Conservation (phyloP, 2,113 vertebrate genomes). For the Phasianus colchicus region DNA sequence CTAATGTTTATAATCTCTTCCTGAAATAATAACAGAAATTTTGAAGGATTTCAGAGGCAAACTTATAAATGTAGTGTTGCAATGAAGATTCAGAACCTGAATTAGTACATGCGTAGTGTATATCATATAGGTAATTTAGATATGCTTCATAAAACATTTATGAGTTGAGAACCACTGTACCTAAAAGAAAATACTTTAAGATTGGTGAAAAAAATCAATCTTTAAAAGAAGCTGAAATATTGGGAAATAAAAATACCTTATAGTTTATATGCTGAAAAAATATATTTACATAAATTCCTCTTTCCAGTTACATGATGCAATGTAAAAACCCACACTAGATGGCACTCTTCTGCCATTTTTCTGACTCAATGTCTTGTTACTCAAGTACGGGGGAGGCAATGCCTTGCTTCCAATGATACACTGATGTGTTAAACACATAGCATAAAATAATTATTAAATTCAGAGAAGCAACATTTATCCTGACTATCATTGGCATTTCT, state of each 20-base stretch:
- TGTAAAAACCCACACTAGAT: constrained; percentile 28
- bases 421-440: background rate
- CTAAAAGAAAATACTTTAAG: background rate
- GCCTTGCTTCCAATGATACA: background rate
- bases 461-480: background rate
- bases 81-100: background rate
- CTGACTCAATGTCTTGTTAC: background rate
- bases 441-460: background rate
- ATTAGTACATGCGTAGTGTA: background rate
- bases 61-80: background rate
- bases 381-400: background rate
- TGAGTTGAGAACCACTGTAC: background rate
- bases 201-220: background rate
- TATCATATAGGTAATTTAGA: fast-evolving
- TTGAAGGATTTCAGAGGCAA: background rate
- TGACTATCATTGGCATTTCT: background rate
- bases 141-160: fast-evolving
- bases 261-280: background rate
- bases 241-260: background rate
- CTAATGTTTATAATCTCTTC: background rate
- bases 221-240: background rate
- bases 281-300: background rate
- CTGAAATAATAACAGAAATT: background rate
- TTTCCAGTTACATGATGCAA: background rate
- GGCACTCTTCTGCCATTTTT: constrained; percentile 37